Base-by-base conservation (phyloP, 2,113 vertebrate genomes). In the Sterna hirundo region DNA sequence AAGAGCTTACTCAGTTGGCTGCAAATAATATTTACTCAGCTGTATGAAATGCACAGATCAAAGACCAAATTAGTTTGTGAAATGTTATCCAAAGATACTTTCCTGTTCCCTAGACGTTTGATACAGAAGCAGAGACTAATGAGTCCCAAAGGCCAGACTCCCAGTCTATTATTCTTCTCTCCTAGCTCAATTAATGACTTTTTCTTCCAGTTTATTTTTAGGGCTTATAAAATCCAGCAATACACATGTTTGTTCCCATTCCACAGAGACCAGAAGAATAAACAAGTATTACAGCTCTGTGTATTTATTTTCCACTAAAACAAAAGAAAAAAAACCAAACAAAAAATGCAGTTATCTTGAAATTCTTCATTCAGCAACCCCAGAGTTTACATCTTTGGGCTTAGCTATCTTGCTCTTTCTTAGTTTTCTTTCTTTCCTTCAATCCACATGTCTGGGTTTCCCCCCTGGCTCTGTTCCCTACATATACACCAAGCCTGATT, bases 71-170 rank as follows among this genome's bases (percentile, higher is more conserved):
- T 58, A 69, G 47, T 86, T 84, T 65, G 34, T 65, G 81, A 93
- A 91, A 93, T 54, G 62, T 83, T 93, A 76, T 87, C 65, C 68
- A 91, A 80, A 91, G 90, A 76, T 42, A 58, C 58, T 91, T 94
- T 85, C 44, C 36, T 81, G 26, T 77, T 96, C 91, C 70, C 82
- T 85, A 58, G 91, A 85, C 40, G 7, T 71, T 91, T 90, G 29
- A 47, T 77, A 75, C 66, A 90, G 55, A 88, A 93, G n/a, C 55
- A 87, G 49, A 82, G 58, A 94, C 70, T 95, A 96, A 96, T 95
- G 86, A 96, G 66, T 94, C 88, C 84, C 88, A 69, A 80, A 89
- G 81, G 94, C 54, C 81, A 3, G 2, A 71, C 72, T 79, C 47
- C 52, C 44, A 79, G 54, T 38, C 86, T 82, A 40, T 83, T 79